Evolutionary conservation across 2,888 invertebrate genomes (phyloP), one percentile per base, ranked within the genome.

Genomic region (Drosophila paramelanica): DNA sequence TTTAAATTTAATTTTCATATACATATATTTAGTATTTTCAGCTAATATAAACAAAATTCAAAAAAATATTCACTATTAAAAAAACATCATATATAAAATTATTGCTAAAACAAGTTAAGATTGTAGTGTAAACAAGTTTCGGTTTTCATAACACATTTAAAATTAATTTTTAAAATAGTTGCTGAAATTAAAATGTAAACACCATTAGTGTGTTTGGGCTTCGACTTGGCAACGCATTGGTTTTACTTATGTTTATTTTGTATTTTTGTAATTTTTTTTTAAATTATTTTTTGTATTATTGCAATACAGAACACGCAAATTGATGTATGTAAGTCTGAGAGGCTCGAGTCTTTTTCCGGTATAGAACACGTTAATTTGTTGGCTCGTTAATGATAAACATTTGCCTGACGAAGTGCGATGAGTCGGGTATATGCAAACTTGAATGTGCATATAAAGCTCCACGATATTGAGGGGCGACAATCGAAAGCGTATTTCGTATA

Each of bases 311-410:
- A 77, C 77, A 81, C 74, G 74, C 75, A 80, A 86, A 83, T 83
- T 71, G 69, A 52, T 75, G 65, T 58, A 74, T 79, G 65, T 58
- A 74, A 57, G 49, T 50, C 14, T 39, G 67, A 69, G 81, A 87
- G 58, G 67, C 53, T 47, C 51, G 56, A 50, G 60, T 79, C 58
- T 70, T 85, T 81, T 81, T 85, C 76, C 87, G 80, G 81, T 72
- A 76, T 64, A 73, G 84, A 88, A 88, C 84, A 86, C 89, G 81
- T 71, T 84, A 84, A 84, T 88, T 88, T 76, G 83, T 60, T 79
- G 59, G 49, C 70, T 71, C 73, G 79, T 77, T 81, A 79, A 88
- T 74, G 64, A 62, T 66, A 68, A 70, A 72, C 85, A 84, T 74
- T 67, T 72, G 75, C 85, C 81, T 74, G 79, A 78, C 74, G 55